A percentile compares a stretch with the other conserved stretches of the same genome.
phyloP scores from a whole-genome alignment of 2,888 invertebrate genomes.

The Callyntrura guangdongensis region DNA sequence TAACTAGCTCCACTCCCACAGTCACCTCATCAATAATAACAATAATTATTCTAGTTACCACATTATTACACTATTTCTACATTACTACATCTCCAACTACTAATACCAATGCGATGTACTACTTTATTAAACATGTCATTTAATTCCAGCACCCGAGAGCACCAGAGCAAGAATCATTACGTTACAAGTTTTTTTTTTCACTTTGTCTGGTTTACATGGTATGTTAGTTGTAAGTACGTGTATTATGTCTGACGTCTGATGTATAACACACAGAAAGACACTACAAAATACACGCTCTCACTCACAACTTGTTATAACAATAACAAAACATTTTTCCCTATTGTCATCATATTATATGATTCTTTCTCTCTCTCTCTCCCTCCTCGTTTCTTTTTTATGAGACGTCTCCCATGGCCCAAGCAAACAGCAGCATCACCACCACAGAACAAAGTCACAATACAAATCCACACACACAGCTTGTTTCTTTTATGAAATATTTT shows the following conservation, averaged over 20 bases:
- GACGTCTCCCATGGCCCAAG: conserved; percentile 46
- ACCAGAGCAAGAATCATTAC: neutral
- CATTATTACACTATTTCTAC: conserved; percentile 19
- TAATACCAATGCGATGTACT: neutral
- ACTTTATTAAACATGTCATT: conserved; percentile 18
- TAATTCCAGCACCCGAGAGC: neutral
- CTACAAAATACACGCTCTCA: neutral
- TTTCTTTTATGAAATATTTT: conserved; percentile 51
- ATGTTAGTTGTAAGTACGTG: neutral
- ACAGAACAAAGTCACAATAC: conserved; percentile 12
- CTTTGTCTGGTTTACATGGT: neutral
- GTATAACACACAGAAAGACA: neutral
- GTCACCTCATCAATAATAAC: conserved; percentile 27
- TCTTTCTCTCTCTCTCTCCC: conserved; percentile 28
- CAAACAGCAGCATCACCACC: conserved; percentile 34
- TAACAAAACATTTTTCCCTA: conserved; percentile 60
- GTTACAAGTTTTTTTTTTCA: neutral
- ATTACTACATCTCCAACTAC: neutral
- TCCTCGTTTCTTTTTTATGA: neutral
- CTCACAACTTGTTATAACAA: conserved; percentile 42
- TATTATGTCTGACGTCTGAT: neutral
- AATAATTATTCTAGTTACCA: conserved; percentile 44
- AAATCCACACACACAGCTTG: conserved; percentile 17
- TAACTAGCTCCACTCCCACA: neutral
- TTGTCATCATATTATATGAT: conserved; percentile 48